A percentile compares a stretch with the other conserved stretches of the same genome.
Conservation (phyloP, 2,797 vertebrate species). For the Arremon brunneinucha region DNA sequence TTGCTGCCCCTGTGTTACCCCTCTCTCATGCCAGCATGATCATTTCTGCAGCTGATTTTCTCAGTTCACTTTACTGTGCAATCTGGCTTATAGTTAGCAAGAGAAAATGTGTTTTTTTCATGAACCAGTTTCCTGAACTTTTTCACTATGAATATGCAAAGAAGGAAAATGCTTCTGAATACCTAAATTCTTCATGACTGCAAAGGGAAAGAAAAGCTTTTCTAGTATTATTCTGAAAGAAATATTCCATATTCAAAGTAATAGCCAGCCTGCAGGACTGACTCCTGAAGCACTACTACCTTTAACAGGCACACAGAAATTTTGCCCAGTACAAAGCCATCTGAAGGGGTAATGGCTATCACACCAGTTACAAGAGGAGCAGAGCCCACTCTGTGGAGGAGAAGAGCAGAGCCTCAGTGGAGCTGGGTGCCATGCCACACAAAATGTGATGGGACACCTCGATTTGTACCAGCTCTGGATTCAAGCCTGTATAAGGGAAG, state of each 20-base stretch:
- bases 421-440: rapidly evolving
- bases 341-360: not conserved
- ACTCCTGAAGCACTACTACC: not conserved
- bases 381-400: not conserved
- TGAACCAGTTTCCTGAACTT: not conserved
- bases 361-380: not conserved
- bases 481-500: not conserved
- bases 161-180: not conserved
- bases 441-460: not conserved
- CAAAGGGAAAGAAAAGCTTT: not conserved
- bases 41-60: not conserved
- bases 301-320: not conserved
- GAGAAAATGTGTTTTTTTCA: not conserved
- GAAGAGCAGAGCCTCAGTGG: not conserved
- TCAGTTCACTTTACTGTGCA: not conserved
- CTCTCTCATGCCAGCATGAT: not conserved
- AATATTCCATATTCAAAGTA: not conserved
- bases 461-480: not conserved
- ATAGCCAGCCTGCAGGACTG: not conserved
- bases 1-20: not conserved
- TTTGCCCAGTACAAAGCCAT: too few relatives aligned
- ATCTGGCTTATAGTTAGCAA: not conserved
- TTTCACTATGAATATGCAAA: not conserved
- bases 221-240: not conserved
- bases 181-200: not conserved